Conservation (phyloP, 2,888 invertebrate species). For the Apantesis nais region DNA sequence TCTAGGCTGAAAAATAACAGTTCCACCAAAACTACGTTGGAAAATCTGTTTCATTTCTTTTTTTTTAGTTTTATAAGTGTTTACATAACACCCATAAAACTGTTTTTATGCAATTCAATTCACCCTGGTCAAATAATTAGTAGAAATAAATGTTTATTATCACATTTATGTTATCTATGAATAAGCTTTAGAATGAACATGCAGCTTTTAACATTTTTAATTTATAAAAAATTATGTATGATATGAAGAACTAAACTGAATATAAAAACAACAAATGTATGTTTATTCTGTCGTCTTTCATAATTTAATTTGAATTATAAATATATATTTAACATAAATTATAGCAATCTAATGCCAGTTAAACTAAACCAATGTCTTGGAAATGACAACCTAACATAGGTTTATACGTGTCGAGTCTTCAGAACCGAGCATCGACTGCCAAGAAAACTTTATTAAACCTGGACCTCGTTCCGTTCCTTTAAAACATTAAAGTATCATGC, state of each 20-base stretch:
- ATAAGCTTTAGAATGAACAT: too few relatives aligned
- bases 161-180: neutral
- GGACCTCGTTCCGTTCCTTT: neutral
- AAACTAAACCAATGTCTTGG: neutral
- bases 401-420: neutral
- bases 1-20: too few relatives aligned
- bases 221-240: neutral
- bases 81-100: neutral
- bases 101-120: neutral
- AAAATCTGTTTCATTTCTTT: neutral
- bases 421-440: neutral
- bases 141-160: neutral
- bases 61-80: neutral
- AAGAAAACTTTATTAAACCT: neutral
- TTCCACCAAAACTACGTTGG: too few relatives aligned
- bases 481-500: neutral
- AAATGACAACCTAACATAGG: neutral
- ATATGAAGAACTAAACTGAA: neutral
- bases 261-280: neutral
- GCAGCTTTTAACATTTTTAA: neutral
- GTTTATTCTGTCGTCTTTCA: neutral
- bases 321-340: conserved; percentile 1
- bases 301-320: conserved; percentile 6
- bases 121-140: neutral
- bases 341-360: neutral